phyloP scores from a whole-genome alignment of 2,797 vertebrate genomes.

The Decapterus maruadsi region DNA sequence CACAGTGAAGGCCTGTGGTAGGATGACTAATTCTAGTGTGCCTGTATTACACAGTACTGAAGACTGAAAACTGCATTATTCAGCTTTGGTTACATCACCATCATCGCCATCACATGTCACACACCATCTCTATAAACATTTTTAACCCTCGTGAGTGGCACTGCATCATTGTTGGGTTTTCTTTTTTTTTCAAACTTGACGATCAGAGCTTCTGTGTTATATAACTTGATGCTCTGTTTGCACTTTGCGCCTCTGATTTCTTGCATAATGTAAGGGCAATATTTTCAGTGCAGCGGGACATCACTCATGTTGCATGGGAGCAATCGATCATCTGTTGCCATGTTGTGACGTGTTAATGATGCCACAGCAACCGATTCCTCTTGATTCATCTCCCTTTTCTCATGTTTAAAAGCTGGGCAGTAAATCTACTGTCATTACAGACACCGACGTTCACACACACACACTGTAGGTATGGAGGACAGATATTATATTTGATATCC shows the following conservation, averaged over 20 bases:
- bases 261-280: slow-evolving; percentile 31
- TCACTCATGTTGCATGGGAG: slow-evolving; percentile 8
- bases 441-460: too few species aligned
- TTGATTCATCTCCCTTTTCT: neutral
- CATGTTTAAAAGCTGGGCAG: too few species aligned
- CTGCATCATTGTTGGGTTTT: neutral
- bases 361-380: neutral
- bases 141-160: slow-evolving; percentile 4
- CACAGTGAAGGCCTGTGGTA: slow-evolving; percentile 46
- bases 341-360: slow-evolving; percentile 22
- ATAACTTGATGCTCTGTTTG: slow-evolving; percentile 20
- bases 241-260: neutral
- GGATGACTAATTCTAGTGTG: slow-evolving; percentile 56
- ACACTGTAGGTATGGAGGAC: too few species aligned
- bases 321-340: slow-evolving; percentile 1
- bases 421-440: neutral
- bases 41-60: slow-evolving; percentile 29
- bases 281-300: slow-evolving; percentile 20
- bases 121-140: neutral
- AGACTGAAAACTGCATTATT: slow-evolving; percentile 26
- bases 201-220: slow-evolving; percentile 1
- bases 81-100: slow-evolving; percentile 26
- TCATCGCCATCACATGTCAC: slow-evolving; percentile 14
- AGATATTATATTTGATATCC: neutral
- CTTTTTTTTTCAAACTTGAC: neutral